A percentile compares a stretch with the other conserved stretches of the same genome.
Conservation (phyloP, 2,888 invertebrate species). For the Pandemis cinnamomeana region DNA sequence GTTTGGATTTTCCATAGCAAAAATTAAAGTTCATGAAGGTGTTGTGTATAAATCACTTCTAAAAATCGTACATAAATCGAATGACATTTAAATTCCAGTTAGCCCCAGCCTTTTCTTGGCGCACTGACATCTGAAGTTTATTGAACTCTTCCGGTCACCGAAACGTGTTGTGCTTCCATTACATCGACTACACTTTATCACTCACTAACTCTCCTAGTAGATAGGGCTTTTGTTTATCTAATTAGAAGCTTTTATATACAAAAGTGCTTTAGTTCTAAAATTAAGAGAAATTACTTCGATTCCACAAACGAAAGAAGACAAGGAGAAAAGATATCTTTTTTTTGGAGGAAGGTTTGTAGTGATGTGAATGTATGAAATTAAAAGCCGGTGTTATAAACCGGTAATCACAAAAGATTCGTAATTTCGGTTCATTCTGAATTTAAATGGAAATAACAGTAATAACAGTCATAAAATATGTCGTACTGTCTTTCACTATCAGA, state of each 20-base stretch:
- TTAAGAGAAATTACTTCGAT: constrained; percentile 33
- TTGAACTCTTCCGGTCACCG: constrained; percentile 66
- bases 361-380: constrained; percentile 7
- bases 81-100: constrained; percentile 40
- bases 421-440: not conserved
- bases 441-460: no score
- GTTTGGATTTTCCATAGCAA: constrained; percentile 78
- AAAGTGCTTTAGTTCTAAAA: constrained; percentile 27
- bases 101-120: constrained; percentile 44
- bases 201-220: constrained; percentile 51
- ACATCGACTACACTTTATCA: constrained; percentile 52
- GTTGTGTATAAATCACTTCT: constrained; percentile 56
- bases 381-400: constrained; percentile 12
- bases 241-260: constrained; percentile 38
- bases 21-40: constrained; percentile 44
- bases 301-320: constrained; percentile 23
- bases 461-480: no score
- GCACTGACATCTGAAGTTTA: constrained; percentile 71
- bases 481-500: no score
- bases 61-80: constrained; percentile 36
- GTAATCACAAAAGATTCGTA: not conserved
- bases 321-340: constrained; percentile 34
- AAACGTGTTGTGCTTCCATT: constrained; percentile 46
- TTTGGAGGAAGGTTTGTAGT: constrained; percentile 20
- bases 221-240: constrained; percentile 50